Conservation (phyloP, 2,113 vertebrate species). For the Ptychochromis oligacanthus region DNA sequence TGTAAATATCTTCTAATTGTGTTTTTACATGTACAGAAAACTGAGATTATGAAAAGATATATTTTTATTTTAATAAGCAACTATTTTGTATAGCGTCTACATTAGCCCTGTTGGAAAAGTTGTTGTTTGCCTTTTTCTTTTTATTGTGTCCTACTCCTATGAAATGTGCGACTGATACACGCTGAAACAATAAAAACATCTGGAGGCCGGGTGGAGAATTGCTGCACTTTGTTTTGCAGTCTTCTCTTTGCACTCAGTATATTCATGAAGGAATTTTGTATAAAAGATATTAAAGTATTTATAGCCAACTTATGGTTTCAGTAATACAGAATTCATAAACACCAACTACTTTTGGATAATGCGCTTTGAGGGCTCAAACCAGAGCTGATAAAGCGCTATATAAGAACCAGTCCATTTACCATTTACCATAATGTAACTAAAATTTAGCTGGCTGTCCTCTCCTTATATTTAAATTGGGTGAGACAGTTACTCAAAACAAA, state of each 20-base stretch:
- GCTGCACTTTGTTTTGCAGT: constrained; percentile 25
- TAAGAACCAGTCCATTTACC: too few relatives aligned
- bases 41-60: constrained; percentile 81
- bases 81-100: constrained; percentile 70
- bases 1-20: constrained; percentile 77
- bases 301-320: constrained; percentile 17
- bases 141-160: constrained; percentile 48
- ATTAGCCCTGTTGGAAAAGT: constrained; percentile 33
- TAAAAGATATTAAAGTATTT: constrained; percentile 56
- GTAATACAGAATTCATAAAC: not conserved
- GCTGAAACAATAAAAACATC: constrained; percentile 78
- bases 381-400: too few relatives aligned
- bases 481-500: not conserved
- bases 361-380: too few relatives aligned
- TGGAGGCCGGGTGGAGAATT: constrained; percentile 61
- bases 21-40: constrained; percentile 80
- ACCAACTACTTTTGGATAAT: too few relatives aligned
- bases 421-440: not conserved
- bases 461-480: not conserved
- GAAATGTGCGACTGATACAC: constrained; percentile 58
- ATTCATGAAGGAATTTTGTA: constrained; percentile 22
- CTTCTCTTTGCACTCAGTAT: constrained; percentile 32
- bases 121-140: constrained; percentile 7
- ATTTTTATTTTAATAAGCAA: constrained; percentile 71
- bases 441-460: not conserved